Evolutionary conservation across 53 echinoderm and acorn worm genomes (phyloP).

Genomic region (Pentamera pediparva): DNA sequence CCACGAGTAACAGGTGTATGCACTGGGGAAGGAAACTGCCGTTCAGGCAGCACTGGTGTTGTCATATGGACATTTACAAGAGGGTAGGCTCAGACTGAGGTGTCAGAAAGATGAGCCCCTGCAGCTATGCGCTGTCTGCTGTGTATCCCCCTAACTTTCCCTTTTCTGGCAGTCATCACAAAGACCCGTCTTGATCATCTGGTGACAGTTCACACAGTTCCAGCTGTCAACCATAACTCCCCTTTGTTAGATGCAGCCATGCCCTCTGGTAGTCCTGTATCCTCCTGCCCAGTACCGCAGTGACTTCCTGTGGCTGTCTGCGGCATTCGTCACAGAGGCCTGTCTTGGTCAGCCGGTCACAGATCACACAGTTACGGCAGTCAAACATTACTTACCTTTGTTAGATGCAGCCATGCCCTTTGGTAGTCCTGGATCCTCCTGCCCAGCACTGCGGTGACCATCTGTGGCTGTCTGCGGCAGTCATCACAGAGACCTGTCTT

Average conservation of each 20-base stretch:
- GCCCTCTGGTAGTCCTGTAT: conserved; percentile 64
- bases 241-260: background rate
- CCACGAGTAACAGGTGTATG: too few species aligned
- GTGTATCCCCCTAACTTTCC: too few species aligned
- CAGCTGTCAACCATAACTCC: too few species aligned
- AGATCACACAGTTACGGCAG: conserved; percentile 89
- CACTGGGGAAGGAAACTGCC: too few species aligned
- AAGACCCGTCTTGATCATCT: conserved; percentile 69
- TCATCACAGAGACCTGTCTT: conserved; percentile 69
- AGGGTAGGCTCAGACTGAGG: too few species aligned
- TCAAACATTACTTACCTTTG: background rate
- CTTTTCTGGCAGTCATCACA: conserved; percentile 61
- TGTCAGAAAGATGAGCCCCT: too few species aligned
- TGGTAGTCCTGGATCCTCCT: conserved; percentile 70
- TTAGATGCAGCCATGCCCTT: conserved; percentile 30
- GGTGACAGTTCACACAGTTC: conserved; percentile 84
- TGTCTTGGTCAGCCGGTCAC: conserved; percentile 74
- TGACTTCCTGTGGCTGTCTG: conserved; percentile 55
- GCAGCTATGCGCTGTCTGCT: too few species aligned
- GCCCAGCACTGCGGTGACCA: conserved; percentile 54
- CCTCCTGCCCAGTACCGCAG: conserved; percentile 57
- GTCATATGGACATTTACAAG: too few species aligned
- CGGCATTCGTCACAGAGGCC: conserved; percentile 71
- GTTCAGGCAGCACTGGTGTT: too few species aligned
- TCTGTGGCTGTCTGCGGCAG: conserved; percentile 66